Evolutionary conservation across 1,140 invertebrate species (phyloP), one percentile per base, ranked within the genome.

Genomic region (Pseudachorutes palmiensis): DNA sequence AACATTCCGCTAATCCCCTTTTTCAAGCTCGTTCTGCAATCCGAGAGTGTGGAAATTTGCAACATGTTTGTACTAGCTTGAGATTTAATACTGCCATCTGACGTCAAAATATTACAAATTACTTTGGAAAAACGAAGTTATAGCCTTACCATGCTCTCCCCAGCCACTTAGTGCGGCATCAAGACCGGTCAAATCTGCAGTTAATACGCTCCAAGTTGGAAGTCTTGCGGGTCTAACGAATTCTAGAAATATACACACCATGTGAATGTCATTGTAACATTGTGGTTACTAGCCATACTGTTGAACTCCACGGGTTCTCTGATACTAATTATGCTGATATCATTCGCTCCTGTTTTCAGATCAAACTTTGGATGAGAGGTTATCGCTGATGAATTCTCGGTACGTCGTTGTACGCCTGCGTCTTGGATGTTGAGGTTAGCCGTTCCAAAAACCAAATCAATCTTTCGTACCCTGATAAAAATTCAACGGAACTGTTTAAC

Each of bases 401-500:
- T 55, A 5, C 63, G 5, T 14, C 28, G 9, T 32, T 65, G 63
- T 30, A 65, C 63, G 3, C 63, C 63, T 2, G 24, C 63, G 55
- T 65, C 63, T 5, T 57, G 2, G 16, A 65, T 48, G 3, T 3
- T 28, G 12, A 65, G 12, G 26, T 65, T 48, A 26, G 9, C 24
- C 16, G 63, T 65, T 29, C 63, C 63, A 57, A 65, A 65, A 2
- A 65, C 29, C 45, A 65, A n/a, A 31, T 65, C 63, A 57, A 65
- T 55, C n/a, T 55, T 29, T 29, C 55, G 3, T 26, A 55, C 63
- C 26, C 63, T 65, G 22, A 58, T 61, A 29, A 12, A 22, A 57
- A 57, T 9, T 28, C n/a, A 28, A n/a, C 5, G 5, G 5, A 22
- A 12, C 22, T 57, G 5, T 22, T 12, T 57, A 5, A 57, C 22